Evolutionary conservation across 2,888 invertebrate species (phyloP).

Genomic region (Amiota mariae): DNA sequence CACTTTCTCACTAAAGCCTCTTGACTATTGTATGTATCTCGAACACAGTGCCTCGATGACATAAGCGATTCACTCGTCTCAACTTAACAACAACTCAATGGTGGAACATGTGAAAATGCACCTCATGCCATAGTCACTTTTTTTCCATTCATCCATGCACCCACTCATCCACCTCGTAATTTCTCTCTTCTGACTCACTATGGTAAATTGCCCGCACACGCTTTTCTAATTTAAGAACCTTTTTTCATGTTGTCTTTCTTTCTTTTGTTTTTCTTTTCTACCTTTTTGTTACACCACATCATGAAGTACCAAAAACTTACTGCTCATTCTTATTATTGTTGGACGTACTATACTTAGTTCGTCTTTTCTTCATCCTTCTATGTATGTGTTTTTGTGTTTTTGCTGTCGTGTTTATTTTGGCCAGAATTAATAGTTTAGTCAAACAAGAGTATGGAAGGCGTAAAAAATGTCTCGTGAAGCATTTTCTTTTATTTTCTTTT

Average conservation of each 20-base stretch:
- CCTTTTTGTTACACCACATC: too few relatives aligned
- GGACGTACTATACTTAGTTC: not conserved
- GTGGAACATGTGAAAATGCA: constrained; percentile 62
- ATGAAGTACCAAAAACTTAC: too few relatives aligned
- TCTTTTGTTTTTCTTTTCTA: too few relatives aligned
- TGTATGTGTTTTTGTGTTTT: not conserved
- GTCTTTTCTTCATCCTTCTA: not conserved
- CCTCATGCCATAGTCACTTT: too few relatives aligned
- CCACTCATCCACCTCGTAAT: not conserved
- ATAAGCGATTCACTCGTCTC: too few relatives aligned
- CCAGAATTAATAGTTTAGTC: constrained; percentile 21
- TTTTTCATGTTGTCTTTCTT: constrained; percentile 36
- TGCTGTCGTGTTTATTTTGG: constrained; percentile 13
- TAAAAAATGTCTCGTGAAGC: not conserved
- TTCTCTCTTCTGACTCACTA: constrained; percentile 3
- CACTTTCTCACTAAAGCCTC: constrained; percentile 40
- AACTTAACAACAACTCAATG: constrained; percentile 43
- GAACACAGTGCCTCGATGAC: too few relatives aligned
- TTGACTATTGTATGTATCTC: too few relatives aligned
- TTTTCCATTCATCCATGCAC: constrained; percentile 17
- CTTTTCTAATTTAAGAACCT: constrained; percentile 66
- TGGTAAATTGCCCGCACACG: constrained; percentile 66
- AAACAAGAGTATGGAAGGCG: not conserved
- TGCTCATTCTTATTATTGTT: not conserved
- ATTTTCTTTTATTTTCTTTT: not conserved